These are phyloP conservation scores for Thomomys bottae DNA, from an alignment of 2,113 vertebrate species.

Conservation along the genomic window DNA sequence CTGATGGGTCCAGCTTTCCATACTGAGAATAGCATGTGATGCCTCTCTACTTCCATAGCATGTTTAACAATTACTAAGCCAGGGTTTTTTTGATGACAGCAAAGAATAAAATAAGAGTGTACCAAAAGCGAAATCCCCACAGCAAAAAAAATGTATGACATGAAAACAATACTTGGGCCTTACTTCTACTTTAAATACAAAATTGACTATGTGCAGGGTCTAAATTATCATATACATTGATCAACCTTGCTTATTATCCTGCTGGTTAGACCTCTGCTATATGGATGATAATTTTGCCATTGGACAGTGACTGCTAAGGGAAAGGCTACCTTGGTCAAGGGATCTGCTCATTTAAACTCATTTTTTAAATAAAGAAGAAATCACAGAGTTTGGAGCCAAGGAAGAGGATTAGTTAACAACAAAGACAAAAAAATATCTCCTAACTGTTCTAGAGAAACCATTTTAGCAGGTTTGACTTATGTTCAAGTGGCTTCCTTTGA, in stretches of 20 bases:
- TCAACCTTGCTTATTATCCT: neutral
- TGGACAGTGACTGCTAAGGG: neutral
- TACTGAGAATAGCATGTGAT: conserved; percentile 49
- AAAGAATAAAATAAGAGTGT: conserved; percentile 63
- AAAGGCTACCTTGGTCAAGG: conserved; percentile 21
- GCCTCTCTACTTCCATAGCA: conserved; percentile 49
- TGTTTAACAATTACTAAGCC: conserved; percentile 71
- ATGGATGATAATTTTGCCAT: neutral
- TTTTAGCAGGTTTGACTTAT: neutral
- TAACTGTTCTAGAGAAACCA: conserved; percentile 4
- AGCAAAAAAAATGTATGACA: neutral
- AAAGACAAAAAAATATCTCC: conserved; percentile 3
- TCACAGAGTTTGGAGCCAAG: neutral
- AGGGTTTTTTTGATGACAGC: conserved; percentile 63
- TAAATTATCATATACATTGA: neutral
- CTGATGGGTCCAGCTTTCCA: conserved; percentile 43
- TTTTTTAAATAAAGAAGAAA: neutral
- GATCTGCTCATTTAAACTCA: conserved; percentile 18
- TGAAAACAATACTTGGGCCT: conserved; percentile 6
- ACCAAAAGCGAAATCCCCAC: conserved; percentile 1
- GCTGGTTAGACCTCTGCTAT: neutral
- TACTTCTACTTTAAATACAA: conserved; percentile 32
- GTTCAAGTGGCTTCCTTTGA: neutral
- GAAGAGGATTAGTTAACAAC: neutral
- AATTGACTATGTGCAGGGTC: neutral